These are phyloP conservation scores for Amorpha juglandis DNA, from an alignment of 2,888 invertebrate species.

Conservation along the genomic window DNA sequence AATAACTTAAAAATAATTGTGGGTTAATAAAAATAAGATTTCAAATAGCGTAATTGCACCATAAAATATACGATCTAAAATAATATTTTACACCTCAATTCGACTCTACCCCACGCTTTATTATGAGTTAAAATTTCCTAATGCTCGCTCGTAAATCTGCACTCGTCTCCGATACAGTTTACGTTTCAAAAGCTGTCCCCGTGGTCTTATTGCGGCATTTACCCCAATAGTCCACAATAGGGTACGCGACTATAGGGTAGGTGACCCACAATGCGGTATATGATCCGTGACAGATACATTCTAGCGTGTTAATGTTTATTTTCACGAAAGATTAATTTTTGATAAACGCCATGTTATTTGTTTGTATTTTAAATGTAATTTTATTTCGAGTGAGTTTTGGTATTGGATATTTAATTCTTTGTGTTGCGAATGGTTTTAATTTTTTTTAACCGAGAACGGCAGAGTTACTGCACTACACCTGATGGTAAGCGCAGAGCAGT, in stretches of 20 bases:
- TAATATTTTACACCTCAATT: too few species aligned
- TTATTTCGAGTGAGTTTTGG: neutral
- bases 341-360: slow-evolving; percentile 14
- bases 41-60: too few species aligned
- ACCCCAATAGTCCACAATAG: slow-evolving; percentile 35
- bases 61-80: too few species aligned
- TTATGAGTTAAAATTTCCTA: slow-evolving; percentile 40
- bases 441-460: too few species aligned
- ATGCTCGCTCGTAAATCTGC: slow-evolving; percentile 46
- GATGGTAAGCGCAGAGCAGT: too few species aligned
- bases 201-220: slow-evolving; percentile 37
- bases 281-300: slow-evolving; percentile 33
- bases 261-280: slow-evolving; percentile 26
- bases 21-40: too few species aligned
- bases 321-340: slow-evolving; percentile 22
- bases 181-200: slow-evolving; percentile 32
- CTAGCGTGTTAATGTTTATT: slow-evolving; percentile 26
- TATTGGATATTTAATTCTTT: neutral
- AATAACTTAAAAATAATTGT: too few species aligned
- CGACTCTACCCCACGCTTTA: slow-evolving; percentile 33
- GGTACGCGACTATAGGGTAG: neutral
- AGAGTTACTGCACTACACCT: too few species aligned
- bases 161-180: slow-evolving; percentile 38
- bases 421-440: neutral
- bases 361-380: neutral